Conservation (phyloP, 2,797 vertebrate species). For the Galago senegalensis region DNA sequence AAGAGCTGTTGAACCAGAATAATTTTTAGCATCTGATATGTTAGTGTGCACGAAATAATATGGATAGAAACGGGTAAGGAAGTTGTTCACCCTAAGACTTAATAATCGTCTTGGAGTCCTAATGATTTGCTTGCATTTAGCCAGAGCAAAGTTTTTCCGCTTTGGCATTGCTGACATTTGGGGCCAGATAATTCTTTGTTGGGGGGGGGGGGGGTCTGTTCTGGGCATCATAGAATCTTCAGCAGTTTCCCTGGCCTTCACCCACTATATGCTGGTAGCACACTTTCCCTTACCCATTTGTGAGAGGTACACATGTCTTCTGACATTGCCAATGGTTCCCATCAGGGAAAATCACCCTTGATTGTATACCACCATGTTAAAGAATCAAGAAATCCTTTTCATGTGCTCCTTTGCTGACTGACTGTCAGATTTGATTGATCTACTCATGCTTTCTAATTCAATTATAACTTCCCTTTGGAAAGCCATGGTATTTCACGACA, state of each 20-base stretch:
- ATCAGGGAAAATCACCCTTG: background rate
- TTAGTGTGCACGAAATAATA: slow-evolving; percentile 28
- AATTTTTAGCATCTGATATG: slow-evolving; percentile 50
- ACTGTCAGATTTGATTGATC: background rate
- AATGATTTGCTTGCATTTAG: slow-evolving; percentile 32
- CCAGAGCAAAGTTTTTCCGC: slow-evolving; percentile 31
- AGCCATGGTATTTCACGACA: background rate
- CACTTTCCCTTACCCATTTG: background rate
- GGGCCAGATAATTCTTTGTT: background rate
- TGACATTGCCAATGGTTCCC: background rate
- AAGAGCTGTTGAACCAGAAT: slow-evolving; percentile 60
- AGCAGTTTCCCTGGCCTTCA: background rate
- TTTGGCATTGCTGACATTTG: background rate
- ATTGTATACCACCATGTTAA: background rate
- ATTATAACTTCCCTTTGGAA: slow-evolving; percentile 31
- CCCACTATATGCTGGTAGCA: background rate
- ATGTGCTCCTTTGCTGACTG: background rate
- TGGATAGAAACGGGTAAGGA: slow-evolving; percentile 34
- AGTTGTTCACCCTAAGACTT: background rate
- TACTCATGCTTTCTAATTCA: slow-evolving; percentile 11
- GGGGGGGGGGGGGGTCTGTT: background rate
- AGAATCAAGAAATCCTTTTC: background rate
- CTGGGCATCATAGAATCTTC: background rate
- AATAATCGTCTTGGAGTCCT: background rate
- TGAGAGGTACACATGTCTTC: background rate